Evolutionary conservation across 2,888 invertebrate genomes (phyloP), one percentile per base, ranked within the genome.

Genomic region (Zonitis immaculata): DNA sequence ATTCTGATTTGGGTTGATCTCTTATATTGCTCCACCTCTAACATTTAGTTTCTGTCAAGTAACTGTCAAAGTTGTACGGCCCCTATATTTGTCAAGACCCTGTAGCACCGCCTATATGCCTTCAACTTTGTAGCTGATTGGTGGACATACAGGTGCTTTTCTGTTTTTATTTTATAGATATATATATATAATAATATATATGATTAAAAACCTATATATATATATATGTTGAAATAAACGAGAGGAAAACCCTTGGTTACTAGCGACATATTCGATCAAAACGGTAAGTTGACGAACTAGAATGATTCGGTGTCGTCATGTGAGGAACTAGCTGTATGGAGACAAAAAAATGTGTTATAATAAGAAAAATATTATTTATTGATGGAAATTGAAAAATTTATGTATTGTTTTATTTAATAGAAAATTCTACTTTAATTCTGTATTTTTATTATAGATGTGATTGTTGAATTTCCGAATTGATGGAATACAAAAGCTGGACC

Each of bases 11-110:
- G 73, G 76, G 76, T 70, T 70, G 74, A 71, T 67, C 71, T 67
- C 71, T 69, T 67, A 67, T 61, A 64, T 63, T 63, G 75, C 76
- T 73, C 76, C 77, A 73, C 76, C 77, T 77, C 70, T 69, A 74
- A 65, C 72, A 73, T 74, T 77, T 77, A 73, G 76, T 77, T 70
- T 61, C 70, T 73, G 77, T 77, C 77, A 73, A 67, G 69, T 58
- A 66, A 64, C 69, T 73, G 76, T 76, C 76, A 76, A 72, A 67
- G 66, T 64, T 64, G 75, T 65, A 70, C 76, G 70, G 72, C 76
- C 76, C 74, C 68, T 67, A 72, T 69, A 76, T 76, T 75, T 73
- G 69, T 76, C 75, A 74, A 70, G 66, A 65, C 62, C 66, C 58
- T 66, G 62, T 69, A 58, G 73, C 72, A 70, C 76, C 76, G 75